Evolutionary conservation across 2,888 invertebrate genomes (phyloP).

Genomic region (Scotopteryx bipunctaria): DNA sequence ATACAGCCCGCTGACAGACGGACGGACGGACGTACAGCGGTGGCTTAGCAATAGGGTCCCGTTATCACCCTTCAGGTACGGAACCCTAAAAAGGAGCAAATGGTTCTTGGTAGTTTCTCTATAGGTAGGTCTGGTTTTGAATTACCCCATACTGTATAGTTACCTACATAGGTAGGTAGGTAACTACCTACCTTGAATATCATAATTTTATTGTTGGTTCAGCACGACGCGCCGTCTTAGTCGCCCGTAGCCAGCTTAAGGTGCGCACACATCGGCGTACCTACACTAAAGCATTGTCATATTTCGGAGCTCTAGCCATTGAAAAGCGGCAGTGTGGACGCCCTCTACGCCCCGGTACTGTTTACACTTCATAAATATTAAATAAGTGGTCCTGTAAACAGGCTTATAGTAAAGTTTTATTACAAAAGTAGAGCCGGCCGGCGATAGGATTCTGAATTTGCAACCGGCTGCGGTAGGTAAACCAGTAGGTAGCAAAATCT

Average conservation of each 20-base stretch:
- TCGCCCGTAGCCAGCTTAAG: conserved; percentile 58
- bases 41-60: too few species aligned
- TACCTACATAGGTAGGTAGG: not conserved
- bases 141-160: too few species aligned
- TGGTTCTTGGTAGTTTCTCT: too few species aligned
- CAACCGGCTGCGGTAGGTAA: conserved; percentile 1
- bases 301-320: conserved; percentile 64
- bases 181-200: not conserved
- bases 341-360: conserved; percentile 62
- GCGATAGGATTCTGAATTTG: conserved; percentile 8
- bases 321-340: conserved; percentile 65
- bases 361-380: conserved; percentile 72
- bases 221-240: conserved; percentile 51
- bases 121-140: too few species aligned
- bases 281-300: conserved; percentile 72
- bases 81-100: too few species aligned
- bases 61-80: too few species aligned
- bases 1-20: too few species aligned
- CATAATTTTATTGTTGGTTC: not conserved
- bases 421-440: conserved; percentile 34
- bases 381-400: conserved; percentile 66
- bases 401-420: conserved; percentile 66
- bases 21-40: too few species aligned
- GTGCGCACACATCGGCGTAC: conserved; percentile 68
- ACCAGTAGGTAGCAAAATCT: conserved; percentile 18